Evolutionary conservation across 2,888 invertebrate genomes (phyloP).

Genomic region (Ganaspis brasiliensis): DNA sequence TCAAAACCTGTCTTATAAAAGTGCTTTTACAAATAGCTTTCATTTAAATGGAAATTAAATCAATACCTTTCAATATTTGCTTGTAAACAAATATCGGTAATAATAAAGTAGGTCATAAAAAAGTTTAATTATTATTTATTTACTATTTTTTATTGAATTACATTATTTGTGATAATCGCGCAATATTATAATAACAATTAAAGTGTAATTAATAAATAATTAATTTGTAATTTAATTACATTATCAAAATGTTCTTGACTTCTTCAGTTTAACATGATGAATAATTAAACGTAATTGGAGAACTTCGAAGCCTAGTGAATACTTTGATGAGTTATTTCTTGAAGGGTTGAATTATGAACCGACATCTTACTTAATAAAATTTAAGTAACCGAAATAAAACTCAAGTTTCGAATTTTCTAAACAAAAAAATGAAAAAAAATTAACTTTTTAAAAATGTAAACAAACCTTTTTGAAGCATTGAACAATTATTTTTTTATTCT

Average conservation of each 20-base stretch:
- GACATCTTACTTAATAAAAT: neutral
- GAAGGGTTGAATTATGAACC: neutral
- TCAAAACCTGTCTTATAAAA: neutral
- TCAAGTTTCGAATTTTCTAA: too few relatives aligned
- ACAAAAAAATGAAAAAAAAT: too few relatives aligned
- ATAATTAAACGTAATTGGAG: constrained; percentile 21
- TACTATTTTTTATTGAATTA: too few relatives aligned
- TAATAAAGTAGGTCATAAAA: neutral
- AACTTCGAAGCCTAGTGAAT: constrained; percentile 24
- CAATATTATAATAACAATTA: too few relatives aligned
- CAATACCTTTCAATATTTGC: constrained; percentile 8
- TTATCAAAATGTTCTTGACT: neutral
- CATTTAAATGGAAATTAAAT: constrained; percentile 1
- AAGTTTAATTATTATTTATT: neutral
- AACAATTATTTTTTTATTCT: too few relatives aligned
- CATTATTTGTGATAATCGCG: too few relatives aligned
- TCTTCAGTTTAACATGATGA: constrained; percentile 1
- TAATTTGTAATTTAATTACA: neutral
- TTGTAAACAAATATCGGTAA: neutral
- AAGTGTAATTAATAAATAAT: neutral
- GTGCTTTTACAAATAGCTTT: neutral
- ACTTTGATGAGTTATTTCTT: constrained; percentile 38
- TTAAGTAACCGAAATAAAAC: neutral
- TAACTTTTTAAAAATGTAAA: too few relatives aligned
- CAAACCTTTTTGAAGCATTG: too few relatives aligned